Evolutionary conservation across 2,113 vertebrate genomes (phyloP), one percentile per base, ranked within the genome.

Genomic region (Raja brachyura): DNA sequence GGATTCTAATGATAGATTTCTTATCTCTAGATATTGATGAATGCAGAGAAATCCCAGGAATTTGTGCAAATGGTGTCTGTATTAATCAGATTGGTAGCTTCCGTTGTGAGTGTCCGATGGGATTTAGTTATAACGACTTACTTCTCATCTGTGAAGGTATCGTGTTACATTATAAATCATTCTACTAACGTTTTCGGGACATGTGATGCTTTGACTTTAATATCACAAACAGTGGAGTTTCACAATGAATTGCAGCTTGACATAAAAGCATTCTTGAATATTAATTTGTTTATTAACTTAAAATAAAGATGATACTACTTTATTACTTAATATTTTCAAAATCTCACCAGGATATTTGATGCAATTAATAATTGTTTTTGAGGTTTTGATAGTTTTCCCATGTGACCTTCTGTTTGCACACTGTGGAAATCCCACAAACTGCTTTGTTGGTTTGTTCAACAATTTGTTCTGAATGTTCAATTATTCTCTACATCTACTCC

Each of bases 71-170:
- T 8, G 97, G 97, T 8, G 96, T 98, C 93, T 98, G 97, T 94
- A 97, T 98, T 93, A 98, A 98, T 95, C 97, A 97, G 94, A 96
- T 98, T 22, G 97, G 97, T 94, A 97, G 97, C 93, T 98, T 98
- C 95, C 97, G 96, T 93, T 98, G 97, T 63, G 97, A 98, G 93
- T 97, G 97, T 90, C 97, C 97, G 6, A 96, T 97, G 70, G 97
- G 97, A 93, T 98, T 98, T 95, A 97, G 95, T 94, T 98, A 98
- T 95, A 97, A 96, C 83, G 97, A 98, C 94, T 95, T 97, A 56
- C 96, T 97, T 66, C 94, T 98, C 93, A 94, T 97, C 94, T 98
- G 97, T 93, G 97, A 98, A 97, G 97, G 97, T 98, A 92, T 54
- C 28, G 68, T 92, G 20, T 25, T 54, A 54, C 33, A 92, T 70